A percentile compares a stretch with the other conserved stretches of the same genome.
These are phyloP conservation scores for Gryllus bimaculatus DNA, from an alignment of 1,140 invertebrate genomes.

Conservation along the genomic window DNA sequence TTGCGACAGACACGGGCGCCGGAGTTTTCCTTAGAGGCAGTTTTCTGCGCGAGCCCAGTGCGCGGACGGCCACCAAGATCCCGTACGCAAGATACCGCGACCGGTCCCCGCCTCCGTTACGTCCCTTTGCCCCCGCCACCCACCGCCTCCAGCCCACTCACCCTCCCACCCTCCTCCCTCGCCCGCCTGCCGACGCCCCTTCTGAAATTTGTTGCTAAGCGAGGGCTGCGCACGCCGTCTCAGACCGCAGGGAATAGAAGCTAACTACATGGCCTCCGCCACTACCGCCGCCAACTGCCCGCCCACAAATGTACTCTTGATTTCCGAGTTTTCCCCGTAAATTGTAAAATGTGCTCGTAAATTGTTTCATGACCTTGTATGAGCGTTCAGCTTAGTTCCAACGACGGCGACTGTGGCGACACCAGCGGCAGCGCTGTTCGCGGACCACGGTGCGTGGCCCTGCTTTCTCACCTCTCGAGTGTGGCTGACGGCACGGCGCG, in stretches of 20 bases:
- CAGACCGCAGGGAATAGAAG: neutral
- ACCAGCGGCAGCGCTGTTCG: neutral
- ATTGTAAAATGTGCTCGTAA: slow-evolving; percentile 5
- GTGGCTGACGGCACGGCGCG: no score
- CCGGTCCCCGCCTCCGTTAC: no score
- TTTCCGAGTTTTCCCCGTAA: neutral
- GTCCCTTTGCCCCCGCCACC: no score
- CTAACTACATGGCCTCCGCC: neutral
- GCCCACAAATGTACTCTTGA: neutral
- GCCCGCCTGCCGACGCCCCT: neutral
- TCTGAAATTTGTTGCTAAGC: neutral
- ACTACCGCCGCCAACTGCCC: neutral
- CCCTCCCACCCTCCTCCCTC: neutral
- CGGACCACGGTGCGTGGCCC: neutral
- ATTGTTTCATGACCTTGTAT: neutral
- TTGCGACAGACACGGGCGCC: neutral
- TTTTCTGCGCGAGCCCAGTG: neutral
- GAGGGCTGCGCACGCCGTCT: neutral
- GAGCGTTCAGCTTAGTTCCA: neutral
- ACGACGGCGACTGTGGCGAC: no score
- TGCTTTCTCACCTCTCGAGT: neutral
- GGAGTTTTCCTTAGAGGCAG: neutral
- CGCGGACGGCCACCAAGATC: neutral
- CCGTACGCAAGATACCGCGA: neutral
- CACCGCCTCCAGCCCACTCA: no score